phyloP scores from a whole-genome alignment of 2,797 vertebrate species.

The Sebastes hubbsi region DNA sequence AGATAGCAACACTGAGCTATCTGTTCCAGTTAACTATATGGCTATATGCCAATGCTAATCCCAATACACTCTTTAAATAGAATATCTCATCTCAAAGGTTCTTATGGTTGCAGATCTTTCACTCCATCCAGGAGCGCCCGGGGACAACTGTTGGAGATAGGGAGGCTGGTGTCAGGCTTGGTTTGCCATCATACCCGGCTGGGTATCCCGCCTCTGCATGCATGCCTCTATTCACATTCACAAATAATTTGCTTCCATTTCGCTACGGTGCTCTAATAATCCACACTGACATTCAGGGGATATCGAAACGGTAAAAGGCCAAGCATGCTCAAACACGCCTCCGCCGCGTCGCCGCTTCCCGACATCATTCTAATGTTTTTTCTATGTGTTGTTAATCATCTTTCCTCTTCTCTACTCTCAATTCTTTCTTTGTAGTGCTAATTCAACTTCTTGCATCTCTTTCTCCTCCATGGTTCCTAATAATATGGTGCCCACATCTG shows the following conservation, averaged over 20 bases:
- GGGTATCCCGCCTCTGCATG: constrained; percentile 12
- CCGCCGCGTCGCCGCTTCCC: background rate
- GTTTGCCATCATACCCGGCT: constrained; percentile 30
- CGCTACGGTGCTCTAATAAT: constrained; percentile 21
- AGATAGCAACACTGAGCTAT: background rate
- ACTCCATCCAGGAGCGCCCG: constrained; percentile 4
- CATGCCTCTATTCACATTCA: constrained; percentile 40
- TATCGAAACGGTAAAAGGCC: constrained; percentile 18
- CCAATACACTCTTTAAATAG: background rate
- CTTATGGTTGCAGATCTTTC: constrained; percentile 9
- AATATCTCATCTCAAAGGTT: background rate
- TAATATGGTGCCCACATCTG: background rate
- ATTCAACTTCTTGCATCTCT: background rate
- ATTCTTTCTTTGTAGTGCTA: background rate
- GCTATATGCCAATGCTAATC: background rate
- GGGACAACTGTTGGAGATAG: constrained; percentile 3
- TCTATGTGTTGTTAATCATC: constrained; percentile 12
- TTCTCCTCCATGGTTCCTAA: background rate
- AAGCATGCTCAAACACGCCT: constrained; percentile 5
- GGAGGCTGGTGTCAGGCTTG: background rate
- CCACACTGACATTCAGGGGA: constrained; percentile 34
- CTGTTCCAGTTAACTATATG: background rate
- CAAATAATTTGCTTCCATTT: constrained; percentile 41
- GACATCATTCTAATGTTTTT: background rate
- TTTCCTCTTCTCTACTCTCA: background rate